Base-by-base conservation (phyloP, 2,113 vertebrate genomes). In the Scortum barcoo region DNA sequence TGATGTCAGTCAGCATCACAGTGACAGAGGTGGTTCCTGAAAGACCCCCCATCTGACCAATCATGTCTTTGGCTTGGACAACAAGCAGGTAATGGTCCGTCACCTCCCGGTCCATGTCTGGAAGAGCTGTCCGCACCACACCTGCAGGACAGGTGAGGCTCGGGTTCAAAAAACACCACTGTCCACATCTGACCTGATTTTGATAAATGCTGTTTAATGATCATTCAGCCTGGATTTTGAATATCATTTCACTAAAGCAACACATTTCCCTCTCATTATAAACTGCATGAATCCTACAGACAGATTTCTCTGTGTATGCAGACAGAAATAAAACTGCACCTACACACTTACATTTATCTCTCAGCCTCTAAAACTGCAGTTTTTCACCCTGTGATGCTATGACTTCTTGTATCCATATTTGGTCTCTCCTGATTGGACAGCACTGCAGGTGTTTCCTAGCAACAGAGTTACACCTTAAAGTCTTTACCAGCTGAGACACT, bases 51-150 rank as follows among this genome's bases (percentile, higher is more conserved):
- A 96, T 96, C 93, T 97, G 97, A 66, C 97, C 97, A 84, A 97
- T 96, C 97, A 98, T 98, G 90, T 98, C 97, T 86, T 97, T 97
- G 81, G 97, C 97, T 88, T 98, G 97, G 88, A 98, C 96, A 70
- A 98, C 96, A 80, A 98, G 87, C 38, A 97, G 90, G 62, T 97
- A 98, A 76, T 94, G 95, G 85, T 98, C 97, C 90, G 95, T 95
- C 56, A 94, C 92, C 92, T 98, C 97, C 83, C 97, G 94, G 84
- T 98, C 97, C 97, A 98, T 96, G 86, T 97, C 96, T 0, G 97
- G 95, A 73, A 98, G 95, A n/a, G 97, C 97, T 44, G 97, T 98
- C 78, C 96, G 96, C 90, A 98, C 96, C 80, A 90, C 81, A 79
- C 89, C 89, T 88, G 51, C 14, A 76, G 51, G 16, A 50, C 54